Percentiles rank a stretch among this genome's conserved stretches.
Evolutionary conservation across 2,113 vertebrate genomes (phyloP).

Genomic region (Chaenogobius annularis): DNA sequence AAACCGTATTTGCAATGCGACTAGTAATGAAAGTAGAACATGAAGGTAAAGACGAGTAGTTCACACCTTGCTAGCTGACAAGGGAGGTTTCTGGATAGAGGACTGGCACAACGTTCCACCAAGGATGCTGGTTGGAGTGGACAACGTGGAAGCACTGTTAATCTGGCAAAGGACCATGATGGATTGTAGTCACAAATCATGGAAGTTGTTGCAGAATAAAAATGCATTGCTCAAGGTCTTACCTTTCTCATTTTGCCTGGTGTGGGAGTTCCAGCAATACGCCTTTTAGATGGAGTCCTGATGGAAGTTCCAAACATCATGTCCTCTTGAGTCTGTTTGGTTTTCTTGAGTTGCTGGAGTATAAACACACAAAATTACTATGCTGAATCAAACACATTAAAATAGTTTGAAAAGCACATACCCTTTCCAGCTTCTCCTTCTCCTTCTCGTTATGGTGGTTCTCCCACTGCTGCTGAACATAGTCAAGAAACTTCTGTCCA

Average conservation of each 20-base stretch:
- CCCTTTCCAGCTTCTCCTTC: constrained; percentile 86
- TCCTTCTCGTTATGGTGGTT: constrained; percentile 84
- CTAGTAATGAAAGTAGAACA: background rate
- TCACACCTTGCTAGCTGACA: constrained; percentile 85
- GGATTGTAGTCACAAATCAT: background rate
- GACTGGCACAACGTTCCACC: constrained; percentile 77
- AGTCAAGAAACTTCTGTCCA: constrained; percentile 85
- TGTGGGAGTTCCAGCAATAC: constrained; percentile 64
- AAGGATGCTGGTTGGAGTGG: constrained; percentile 79
- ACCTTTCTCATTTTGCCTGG: constrained; percentile 88
- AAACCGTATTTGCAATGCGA: constrained; percentile 13
- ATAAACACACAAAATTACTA: background rate
- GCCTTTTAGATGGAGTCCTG: constrained; percentile 81
- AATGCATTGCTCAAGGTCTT: background rate
- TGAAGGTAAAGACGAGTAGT: background rate
- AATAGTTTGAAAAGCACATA: constrained; percentile 51
- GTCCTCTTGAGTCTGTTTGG: constrained; percentile 84
- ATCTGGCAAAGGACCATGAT: constrained; percentile 70
- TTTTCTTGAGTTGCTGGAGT: constrained; percentile 89
- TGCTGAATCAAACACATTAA: background rate
- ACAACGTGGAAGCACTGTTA: constrained; percentile 72
- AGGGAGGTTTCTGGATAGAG: constrained; percentile 75
- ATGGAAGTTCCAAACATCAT: constrained; percentile 85
- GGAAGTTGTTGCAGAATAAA: background rate
- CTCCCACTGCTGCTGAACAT: constrained; percentile 86